Evolutionary conservation across 1,140 invertebrate genomes (phyloP).

Genomic region (Cotesia typhae): DNA sequence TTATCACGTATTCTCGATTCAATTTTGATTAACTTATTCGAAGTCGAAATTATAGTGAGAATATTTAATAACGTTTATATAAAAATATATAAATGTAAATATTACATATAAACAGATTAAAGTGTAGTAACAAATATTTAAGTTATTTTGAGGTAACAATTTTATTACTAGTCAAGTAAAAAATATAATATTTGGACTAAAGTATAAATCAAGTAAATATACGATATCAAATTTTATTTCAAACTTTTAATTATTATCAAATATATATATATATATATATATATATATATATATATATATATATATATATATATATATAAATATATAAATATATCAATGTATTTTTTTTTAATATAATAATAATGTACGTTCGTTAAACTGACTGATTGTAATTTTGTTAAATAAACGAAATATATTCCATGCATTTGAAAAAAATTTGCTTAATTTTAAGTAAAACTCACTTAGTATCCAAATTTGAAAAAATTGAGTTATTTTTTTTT

Average conservation of each 20-base stretch:
- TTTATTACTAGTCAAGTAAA: conserved; percentile 62
- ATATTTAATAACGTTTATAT: conserved; percentile 38
- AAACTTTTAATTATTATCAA: not conserved
- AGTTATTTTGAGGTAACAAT: conserved; percentile 52
- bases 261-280: no score
- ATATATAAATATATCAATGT: not conserved
- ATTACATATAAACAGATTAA: not conserved
- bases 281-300: no score
- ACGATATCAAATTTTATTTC: conserved; percentile 20
- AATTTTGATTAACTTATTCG: no score
- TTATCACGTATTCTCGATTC: no score
- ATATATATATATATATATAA: not conserved
- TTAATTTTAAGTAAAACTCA: not conserved
- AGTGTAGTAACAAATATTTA: conserved; percentile 43
- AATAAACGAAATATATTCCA: conserved; percentile 45
- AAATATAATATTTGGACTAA: conserved; percentile 18
- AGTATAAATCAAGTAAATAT: conserved; percentile 21
- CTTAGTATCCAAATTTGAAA: no score
- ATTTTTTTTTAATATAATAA: conserved; percentile 6
- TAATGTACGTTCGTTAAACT: conserved; percentile 41
- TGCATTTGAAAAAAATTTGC: not conserved
- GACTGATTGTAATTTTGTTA: conserved; percentile 53
- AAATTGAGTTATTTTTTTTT: no score
- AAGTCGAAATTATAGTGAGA: conserved; percentile 18
- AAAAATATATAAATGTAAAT: conserved; percentile 52